These are phyloP conservation scores for Ursus arctos DNA, from an alignment of 2,113 vertebrate genomes.

Conservation along the genomic window DNA sequence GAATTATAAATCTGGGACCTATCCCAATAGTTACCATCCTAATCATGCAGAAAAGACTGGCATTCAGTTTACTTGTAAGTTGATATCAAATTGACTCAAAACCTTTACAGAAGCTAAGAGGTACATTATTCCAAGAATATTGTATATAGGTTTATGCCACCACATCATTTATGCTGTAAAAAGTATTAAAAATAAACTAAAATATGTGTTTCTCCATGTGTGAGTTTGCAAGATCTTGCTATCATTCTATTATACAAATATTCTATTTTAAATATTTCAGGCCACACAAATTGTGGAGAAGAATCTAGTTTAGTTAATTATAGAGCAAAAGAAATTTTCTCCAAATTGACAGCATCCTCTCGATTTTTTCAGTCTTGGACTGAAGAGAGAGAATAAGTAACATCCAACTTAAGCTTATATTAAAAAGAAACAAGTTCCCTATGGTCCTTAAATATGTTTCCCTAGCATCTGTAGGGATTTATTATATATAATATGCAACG, in stretches of 20 bases:
- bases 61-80: conserved; percentile 28
- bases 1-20: conserved; percentile 20
- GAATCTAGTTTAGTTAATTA: conserved; percentile 54
- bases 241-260: neutral
- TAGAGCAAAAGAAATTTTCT: conserved; percentile 30
- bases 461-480: neutral
- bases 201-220: neutral
- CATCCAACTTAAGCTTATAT: neutral
- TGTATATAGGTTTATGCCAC: neutral
- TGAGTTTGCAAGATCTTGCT: conserved; percentile 32
- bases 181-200: conserved; percentile 31
- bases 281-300: conserved; percentile 30
- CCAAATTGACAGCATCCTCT: conserved; percentile 31
- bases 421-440: conserved; percentile 49
- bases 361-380: conserved; percentile 30
- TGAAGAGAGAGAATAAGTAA: conserved; percentile 11
- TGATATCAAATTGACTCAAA: conserved; percentile 1
- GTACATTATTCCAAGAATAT: conserved; percentile 25
- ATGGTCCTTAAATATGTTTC: neutral
- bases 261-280: conserved; percentile 62
- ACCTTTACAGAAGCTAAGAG: neutral
- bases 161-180: conserved; percentile 17
- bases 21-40: conserved; percentile 27
- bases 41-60: conserved; percentile 25
- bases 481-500: neutral